Base-by-base conservation (phyloP, 2,888 invertebrate genomes). In the Drosophila recens region DNA sequence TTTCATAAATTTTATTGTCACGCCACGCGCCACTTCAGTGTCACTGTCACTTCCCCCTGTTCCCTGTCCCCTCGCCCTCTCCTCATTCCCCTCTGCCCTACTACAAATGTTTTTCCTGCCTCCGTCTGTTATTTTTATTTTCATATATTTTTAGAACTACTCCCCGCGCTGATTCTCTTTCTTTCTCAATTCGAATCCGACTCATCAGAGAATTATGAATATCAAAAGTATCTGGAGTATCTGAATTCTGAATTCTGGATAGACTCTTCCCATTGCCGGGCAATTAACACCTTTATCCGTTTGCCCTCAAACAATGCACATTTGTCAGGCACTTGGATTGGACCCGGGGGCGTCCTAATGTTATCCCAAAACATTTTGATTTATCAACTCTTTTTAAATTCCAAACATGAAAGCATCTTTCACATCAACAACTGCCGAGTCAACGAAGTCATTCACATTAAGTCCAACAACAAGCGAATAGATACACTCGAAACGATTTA, bases 341-440 rank as follows among this genome's bases (percentile, higher is more conserved):
- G 53, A 38, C 61, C 10, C n/a, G 70, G 62, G 65, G 57, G 82
- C 76, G 66, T 73, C 20, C 51, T 45, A 73, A 79, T 75, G 68
- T 66, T 69, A 52, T 64, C 40, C 61, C 54, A 70, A 78, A 71
- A 80, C 75, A 79, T 82, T 90, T 90, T 90, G 90, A 90, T 89
- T 89, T 89, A 90, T 89, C 79, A 84, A 87, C 82, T 89, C 82
- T 89, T 82, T 89, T 83, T 81, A 85, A 72, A 85, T 89, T 89
- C 88, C 73, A 65, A 70, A 74, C 80, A 79, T 82, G 79, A 67
- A 82, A 76, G 70, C 88, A 90, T 87, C 76, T 68, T 75, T 78
- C 78, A 81, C 79, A 71, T 68, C 67, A 73, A 80, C 71, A 64
- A 58, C 67, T 20, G 59, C 48, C 52, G 52, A 65, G 65, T 75